Base-by-base conservation (phyloP, 2,888 invertebrate species). In the Plutella xylostella region DNA sequence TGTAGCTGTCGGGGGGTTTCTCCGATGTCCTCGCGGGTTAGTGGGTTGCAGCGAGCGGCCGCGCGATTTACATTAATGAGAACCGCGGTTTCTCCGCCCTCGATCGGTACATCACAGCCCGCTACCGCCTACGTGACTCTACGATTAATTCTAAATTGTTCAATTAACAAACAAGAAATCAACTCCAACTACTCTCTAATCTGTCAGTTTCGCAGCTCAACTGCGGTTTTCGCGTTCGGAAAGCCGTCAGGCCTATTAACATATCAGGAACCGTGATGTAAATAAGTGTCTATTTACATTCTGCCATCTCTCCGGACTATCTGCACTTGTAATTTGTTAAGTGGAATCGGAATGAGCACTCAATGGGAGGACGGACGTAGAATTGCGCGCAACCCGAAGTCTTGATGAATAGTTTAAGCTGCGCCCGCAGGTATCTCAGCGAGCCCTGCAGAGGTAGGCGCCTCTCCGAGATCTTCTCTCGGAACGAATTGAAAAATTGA, bases 41-140 rank as follows among this genome's bases (percentile, higher is more conserved):
- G 77, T 80, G 62, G 78, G 79, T 77, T 76, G 70, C 62, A 61
- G 63, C 61, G 59, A 57, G 55, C n/a, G 17, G 60, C 65, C 58
- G 58, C 54, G 57, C 65, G 65, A 74, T 77, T 75, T 76, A 72
- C 73, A 76, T 75, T 76, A 75, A 72, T 66, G 71, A 72, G 62
- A 68, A 64, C 71, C 67, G 68, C 65, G 67, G 74, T 78, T 79
- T 78, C 76, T 72, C 70, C 58, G 59, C 56, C 65, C 65, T 61
- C 65, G 60, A 65, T 71, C 61, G 62, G 63, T 63, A 60, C 58
- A 63, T 60, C 63, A 62, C 63, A 58, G 15, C 56, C 56, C 51
- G 61, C 63, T 61, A 63, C 62, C 58, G 60, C 61, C 63, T 68
- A 72, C 72, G 65, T 72, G 62, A 62, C 65, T 65, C 57, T 53